These are phyloP conservation scores for Globia sparganii DNA, from an alignment of 2,888 invertebrate species.

Conservation along the genomic window DNA sequence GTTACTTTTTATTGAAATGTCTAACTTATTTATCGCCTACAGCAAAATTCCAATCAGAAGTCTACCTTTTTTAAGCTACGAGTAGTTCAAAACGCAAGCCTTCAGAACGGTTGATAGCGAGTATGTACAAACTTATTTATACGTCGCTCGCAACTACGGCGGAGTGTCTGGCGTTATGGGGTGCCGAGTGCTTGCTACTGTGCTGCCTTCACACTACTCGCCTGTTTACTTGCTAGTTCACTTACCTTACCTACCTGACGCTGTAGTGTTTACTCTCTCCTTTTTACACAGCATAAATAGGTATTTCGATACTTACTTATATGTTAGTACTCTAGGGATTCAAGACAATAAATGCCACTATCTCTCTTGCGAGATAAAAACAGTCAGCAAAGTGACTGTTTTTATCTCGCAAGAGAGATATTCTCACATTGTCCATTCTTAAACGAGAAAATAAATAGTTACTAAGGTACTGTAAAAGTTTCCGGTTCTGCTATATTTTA, in stretches of 20 bases:
- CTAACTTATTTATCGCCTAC: no score
- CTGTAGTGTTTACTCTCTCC: not conserved
- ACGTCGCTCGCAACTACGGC: constrained; percentile 55
- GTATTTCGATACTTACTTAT: not conserved
- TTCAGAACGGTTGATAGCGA: constrained; percentile 51
- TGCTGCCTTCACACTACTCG: constrained; percentile 71
- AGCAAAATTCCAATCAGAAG: not conserved
- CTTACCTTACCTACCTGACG: not conserved
- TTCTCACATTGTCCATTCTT: not conserved
- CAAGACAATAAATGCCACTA: not conserved
- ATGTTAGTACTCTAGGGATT: not conserved
- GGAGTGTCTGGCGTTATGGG: constrained; percentile 79
- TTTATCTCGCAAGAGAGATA: not conserved
- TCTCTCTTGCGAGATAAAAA: no score
- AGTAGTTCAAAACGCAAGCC: constrained; percentile 44
- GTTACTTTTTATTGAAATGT: not conserved
- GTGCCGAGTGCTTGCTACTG: constrained; percentile 76
- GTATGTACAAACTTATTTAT: constrained; percentile 63
- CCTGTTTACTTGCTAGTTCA: constrained; percentile 3
- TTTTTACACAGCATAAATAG: not conserved
- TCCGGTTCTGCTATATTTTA: not conserved
- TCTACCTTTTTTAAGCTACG: constrained; percentile 29
- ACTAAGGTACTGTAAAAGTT: not conserved
- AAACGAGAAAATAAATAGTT: not conserved
- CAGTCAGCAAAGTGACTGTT: no score